phyloP scores from a whole-genome alignment of 2,113 vertebrate genomes.

The Poicephalus gulielmi region DNA sequence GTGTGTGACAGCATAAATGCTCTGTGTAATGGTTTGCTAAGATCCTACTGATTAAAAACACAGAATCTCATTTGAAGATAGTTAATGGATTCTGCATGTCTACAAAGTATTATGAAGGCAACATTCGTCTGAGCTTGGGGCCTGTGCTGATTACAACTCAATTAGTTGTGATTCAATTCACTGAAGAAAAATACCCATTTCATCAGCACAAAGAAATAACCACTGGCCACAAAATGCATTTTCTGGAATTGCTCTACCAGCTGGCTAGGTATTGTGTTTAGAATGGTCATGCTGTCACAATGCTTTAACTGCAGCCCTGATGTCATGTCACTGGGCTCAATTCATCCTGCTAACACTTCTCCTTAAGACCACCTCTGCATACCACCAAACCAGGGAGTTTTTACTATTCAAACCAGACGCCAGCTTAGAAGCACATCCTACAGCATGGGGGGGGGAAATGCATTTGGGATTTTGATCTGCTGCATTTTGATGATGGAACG shows the following conservation, averaged over 20 bases:
- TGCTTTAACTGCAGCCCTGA: slow-evolving; percentile 8
- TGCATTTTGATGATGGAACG: not conserved
- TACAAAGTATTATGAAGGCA: slow-evolving; percentile 67
- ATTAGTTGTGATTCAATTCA: slow-evolving; percentile 76
- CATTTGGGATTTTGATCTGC: not conserved
- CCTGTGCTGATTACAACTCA: slow-evolving; percentile 72
- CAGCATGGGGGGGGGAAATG: not conserved
- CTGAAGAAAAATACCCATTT: slow-evolving; percentile 73
- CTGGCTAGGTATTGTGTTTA: slow-evolving; percentile 22
- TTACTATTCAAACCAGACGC: not conserved
- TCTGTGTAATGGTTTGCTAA: slow-evolving; percentile 70
- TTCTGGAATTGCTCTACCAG: slow-evolving; percentile 54
- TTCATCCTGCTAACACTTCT: not conserved
- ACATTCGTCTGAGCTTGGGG: slow-evolving; percentile 68
- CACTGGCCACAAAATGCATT: slow-evolving; percentile 58
- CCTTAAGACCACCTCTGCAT: not conserved
- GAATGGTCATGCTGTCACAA: slow-evolving; percentile 6
- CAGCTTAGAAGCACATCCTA: not conserved
- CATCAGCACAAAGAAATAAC: slow-evolving; percentile 68
- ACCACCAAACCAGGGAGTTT: not conserved
- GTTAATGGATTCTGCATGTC: slow-evolving; percentile 73
- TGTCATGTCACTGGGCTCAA: not conserved
- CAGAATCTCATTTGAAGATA: slow-evolving; percentile 69
- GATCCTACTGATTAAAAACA: slow-evolving; percentile 72
- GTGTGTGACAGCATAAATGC: slow-evolving; percentile 43